Base-by-base conservation (phyloP, 2,888 invertebrate species). In the Toxonevra muliebris region DNA sequence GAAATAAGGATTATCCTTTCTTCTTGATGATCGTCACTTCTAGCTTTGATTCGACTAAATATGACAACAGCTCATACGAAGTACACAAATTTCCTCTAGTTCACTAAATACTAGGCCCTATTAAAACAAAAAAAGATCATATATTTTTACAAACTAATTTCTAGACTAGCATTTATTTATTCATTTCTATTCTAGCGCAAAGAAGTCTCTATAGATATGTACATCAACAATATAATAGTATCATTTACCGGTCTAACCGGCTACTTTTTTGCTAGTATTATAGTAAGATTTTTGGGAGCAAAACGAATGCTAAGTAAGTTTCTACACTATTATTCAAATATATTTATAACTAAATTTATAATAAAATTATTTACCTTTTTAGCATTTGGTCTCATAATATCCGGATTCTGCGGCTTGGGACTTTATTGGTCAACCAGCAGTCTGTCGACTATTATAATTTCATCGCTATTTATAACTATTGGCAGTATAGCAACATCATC, bases 141-240 rank as follows among this genome's bases (percentile, higher is more conserved):
- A n/a, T n/a, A n/a, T n/a, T n/a, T n/a, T n/a, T n/a, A n/a, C n/a
- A n/a, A n/a, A n/a, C n/a, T n/a, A n/a, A n/a, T n/a, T n/a, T n/a
- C n/a, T n/a, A n/a, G n/a, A n/a, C 40, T 41, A 12, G 15, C 57
- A 5, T 15, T n/a, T 52, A 12, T 55, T 3, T 13, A n/a, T 12
- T 17, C n/a, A 19, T 66, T 54, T 55, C 13, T 15, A 20, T 70
- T 66, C 1, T 61, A 82, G 81, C 84, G 87, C 12, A 82, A 74
- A 76, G 81, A 87, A 1, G 82, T 87, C 41, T 87, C 90, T 0
- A 88, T 89, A 75, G 86, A 87, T 60, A 91, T 91, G 9, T 93
- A 92, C 74, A 86, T 90, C 5, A 92, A 92, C 79, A 90, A 91
- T 17, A 89, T 90, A 0, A 88, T 91, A 1, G 90, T 92, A 1